A percentile compares a stretch with the other conserved stretches of the same genome.
Conservation (phyloP, 2,797 vertebrate species). For the Austrolebias charrua region DNA sequence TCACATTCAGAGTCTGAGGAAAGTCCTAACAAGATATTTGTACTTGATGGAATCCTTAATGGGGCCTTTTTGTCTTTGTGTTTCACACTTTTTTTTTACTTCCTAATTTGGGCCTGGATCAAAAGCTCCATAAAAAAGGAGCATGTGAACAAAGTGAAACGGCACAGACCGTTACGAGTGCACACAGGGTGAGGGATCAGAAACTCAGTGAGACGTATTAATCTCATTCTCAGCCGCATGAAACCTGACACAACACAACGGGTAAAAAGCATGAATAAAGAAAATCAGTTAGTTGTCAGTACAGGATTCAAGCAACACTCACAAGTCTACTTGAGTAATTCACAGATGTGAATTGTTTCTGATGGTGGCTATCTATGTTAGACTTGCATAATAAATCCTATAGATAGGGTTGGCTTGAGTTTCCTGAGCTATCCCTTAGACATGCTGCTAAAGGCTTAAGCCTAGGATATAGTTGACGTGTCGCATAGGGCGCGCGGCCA, state of each 20-base stretch:
- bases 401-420: no score
- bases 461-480: no score
- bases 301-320: slow-evolving; percentile 11
- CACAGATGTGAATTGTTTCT: no score
- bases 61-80: slow-evolving; percentile 11
- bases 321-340: no score
- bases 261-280: slow-evolving; percentile 51
- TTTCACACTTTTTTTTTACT: slow-evolving; percentile 12
- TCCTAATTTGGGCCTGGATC: slow-evolving; percentile 19
- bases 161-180: slow-evolving; percentile 43
- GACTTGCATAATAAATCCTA: no score
- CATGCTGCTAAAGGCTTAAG: no score
- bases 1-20: no score
- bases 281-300: slow-evolving; percentile 46
- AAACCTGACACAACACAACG: slow-evolving; percentile 63
- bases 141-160: slow-evolving; percentile 37
- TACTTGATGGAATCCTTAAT: not conserved
- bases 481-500: no score
- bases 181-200: slow-evolving; percentile 58
- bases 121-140: slow-evolving; percentile 32
- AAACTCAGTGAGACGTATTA: slow-evolving; percentile 63
- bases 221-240: slow-evolving; percentile 57
- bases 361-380: no score
- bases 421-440: no score
- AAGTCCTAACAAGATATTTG: no score